Evolutionary conservation across 2,888 invertebrate genomes (phyloP).

Genomic region (Margaritifera margaritifera): DNA sequence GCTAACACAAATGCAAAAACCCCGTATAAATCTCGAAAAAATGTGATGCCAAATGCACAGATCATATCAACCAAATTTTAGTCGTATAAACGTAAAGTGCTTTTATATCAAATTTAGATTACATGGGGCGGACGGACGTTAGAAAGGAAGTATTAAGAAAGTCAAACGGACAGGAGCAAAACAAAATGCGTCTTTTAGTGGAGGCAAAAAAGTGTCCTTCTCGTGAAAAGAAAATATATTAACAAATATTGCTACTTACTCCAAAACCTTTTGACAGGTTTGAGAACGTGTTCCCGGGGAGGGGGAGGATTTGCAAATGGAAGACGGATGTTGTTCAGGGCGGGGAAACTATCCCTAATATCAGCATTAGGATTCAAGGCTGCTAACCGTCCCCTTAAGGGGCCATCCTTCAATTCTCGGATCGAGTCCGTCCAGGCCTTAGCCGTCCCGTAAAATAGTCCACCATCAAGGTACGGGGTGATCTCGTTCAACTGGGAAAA

Average conservation of each 20-base stretch:
- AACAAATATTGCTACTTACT: conserved; percentile 32
- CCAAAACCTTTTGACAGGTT: conserved; percentile 55
- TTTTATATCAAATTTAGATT: no score
- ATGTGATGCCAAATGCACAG: no score
- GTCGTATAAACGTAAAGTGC: no score
- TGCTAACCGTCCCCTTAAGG: conserved; percentile 79
- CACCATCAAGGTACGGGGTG: conserved; percentile 98
- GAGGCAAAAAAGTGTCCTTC: no score
- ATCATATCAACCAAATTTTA: no score
- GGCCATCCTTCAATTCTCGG: conserved; percentile 80
- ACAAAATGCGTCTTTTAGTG: no score
- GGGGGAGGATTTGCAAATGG: conserved; percentile 61
- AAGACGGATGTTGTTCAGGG: conserved; percentile 49
- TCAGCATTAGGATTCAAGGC: conserved; percentile 43
- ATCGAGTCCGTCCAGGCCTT: conserved; percentile 98
- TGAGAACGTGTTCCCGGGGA: conserved; percentile 50
- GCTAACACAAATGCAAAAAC: no score
- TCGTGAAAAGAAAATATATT: no score
- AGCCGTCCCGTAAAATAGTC: conserved; percentile 97
- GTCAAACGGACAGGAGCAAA: no score
- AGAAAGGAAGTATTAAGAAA: no score
- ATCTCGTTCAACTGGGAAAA: conserved; percentile 84
- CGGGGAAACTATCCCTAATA: conserved; percentile 48
- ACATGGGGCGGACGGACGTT: no score
- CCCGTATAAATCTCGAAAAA: no score